Evolutionary conservation across 2,888 invertebrate genomes (phyloP).

Genomic region (Eugnorisma glareosa): DNA sequence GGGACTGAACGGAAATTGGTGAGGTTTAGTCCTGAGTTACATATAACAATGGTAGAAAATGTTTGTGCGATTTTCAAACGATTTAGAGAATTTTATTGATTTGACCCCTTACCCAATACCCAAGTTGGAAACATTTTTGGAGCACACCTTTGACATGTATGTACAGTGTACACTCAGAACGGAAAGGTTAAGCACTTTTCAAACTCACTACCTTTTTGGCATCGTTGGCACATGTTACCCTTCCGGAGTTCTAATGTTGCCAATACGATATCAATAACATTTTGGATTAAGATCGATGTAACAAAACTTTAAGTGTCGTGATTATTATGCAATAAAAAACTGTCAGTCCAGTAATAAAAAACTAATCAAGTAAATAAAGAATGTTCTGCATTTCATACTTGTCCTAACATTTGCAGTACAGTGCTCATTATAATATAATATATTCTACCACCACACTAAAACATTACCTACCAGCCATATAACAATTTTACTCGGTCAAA

Average conservation of each 20-base stretch:
- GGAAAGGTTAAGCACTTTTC: conserved; percentile 14
- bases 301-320: not conserved
- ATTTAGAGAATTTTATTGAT: conserved; percentile 5
- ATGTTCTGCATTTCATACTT: not conserved
- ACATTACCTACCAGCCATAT: not conserved
- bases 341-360: not conserved
- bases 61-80: conserved; percentile 18
- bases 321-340: not conserved
- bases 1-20: conserved; percentile 32
- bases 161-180: not conserved
- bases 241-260: not conserved
- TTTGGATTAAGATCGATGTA: not conserved
- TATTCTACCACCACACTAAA: not conserved
- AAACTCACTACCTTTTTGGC: not conserved
- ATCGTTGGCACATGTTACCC: conserved; percentile 17
- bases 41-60: conserved; percentile 30
- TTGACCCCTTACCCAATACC: not conserved
- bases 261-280: conserved; percentile 4
- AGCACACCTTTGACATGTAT: conserved; percentile 7
- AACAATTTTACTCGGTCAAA: not conserved
- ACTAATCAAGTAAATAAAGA: conserved; percentile 10
- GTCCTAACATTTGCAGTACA: not conserved
- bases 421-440: not conserved
- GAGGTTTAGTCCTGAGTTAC: conserved; percentile 16
- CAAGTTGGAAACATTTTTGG: not conserved